phyloP scores from a whole-genome alignment of 2,888 invertebrate species.

The Drosophila histrio region DNA sequence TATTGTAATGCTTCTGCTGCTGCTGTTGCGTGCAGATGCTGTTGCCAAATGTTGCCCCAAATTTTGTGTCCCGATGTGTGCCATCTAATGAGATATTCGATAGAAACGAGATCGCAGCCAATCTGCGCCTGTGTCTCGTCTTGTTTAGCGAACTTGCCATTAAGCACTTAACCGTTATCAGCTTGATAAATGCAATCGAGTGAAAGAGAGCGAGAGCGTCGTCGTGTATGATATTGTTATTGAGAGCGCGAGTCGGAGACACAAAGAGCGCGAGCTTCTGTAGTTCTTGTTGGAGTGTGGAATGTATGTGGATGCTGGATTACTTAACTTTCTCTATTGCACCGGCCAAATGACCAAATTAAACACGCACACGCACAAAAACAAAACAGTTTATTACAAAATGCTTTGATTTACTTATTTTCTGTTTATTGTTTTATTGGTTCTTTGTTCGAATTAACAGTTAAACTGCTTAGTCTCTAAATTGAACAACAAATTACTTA shows the following conservation, averaged over 20 bases:
- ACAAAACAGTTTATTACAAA: neutral
- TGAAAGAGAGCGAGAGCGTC: constrained; percentile 10
- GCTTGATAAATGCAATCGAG: constrained; percentile 48
- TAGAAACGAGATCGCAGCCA: constrained; percentile 96
- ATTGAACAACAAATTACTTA: constrained; percentile 71
- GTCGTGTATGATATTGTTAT: neutral
- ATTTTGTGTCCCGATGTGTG: constrained; percentile 90
- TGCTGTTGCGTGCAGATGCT: constrained; percentile 79
- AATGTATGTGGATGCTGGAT: neutral
- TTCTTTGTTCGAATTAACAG: constrained; percentile 38
- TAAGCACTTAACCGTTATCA: constrained; percentile 80
- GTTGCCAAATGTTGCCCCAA: constrained; percentile 84
- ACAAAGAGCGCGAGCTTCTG: constrained; percentile 1
- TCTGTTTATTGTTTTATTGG: constrained; percentile 3
- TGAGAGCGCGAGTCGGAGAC: neutral
- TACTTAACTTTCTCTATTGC: constrained; percentile 30
- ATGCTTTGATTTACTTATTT: constrained; percentile 7
- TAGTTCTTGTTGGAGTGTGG: constrained; percentile 20
- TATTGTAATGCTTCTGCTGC: constrained; percentile 50
- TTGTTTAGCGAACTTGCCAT: constrained; percentile 85
- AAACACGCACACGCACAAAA: constrained; percentile 16
- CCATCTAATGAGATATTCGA: constrained; percentile 98
- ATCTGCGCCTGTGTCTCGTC: constrained; percentile 91
- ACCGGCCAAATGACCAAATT: constrained; percentile 29
- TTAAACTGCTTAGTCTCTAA: constrained; percentile 82